Evolutionary conservation across 1,140 invertebrate species (phyloP), one percentile per base, ranked within the genome.

Genomic region (Lordiphosa clarofinis): DNA sequence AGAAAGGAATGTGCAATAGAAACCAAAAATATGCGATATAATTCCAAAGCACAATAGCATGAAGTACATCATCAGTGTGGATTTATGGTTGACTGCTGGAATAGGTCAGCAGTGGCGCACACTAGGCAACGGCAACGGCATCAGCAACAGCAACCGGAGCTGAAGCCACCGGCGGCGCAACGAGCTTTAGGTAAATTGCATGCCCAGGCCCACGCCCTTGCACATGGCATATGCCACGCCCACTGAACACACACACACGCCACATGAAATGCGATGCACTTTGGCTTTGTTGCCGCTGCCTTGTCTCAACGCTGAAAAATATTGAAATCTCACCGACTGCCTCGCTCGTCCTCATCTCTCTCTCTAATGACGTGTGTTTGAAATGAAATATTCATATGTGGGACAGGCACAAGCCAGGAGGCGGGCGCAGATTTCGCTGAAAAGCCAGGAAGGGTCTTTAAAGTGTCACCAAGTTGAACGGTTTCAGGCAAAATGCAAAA

Each of bases 21-120:
- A 82, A 82, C 78, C 78, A 84, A 82, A 82, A 82, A 82, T 82
- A 82, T 82, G 78, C 78, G 78, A 82, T 82, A 82, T 82, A 82
- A 82, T 82, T 84, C 78, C 78, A 70, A 73, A 82, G 78, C 78
- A 82, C 78, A 82, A 82, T 82, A 82, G 78, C 78, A 82, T 82
- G 73, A 82, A 82, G 78, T 82, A 78, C 78, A 82, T 82, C 78
- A 82, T 82, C 78, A 82, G 78, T 82, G 78, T 82, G 74, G 78
- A 82, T 82, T 82, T 82, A 82, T 82, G 78, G 78, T 82, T 82
- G 78, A 82, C 78, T 82, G 78, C 78, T 82, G 56, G 78, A 82
- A 82, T 82, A 82, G 78, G 78, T 82, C 78, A 82, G 78, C 78
- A 73, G 73, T 64, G 73, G 76, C 76, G 84, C 82, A 84, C 84